Evolutionary conservation across 2,888 invertebrate genomes (phyloP), one percentile per base, ranked within the genome.

Genomic region (Drosophila tanythrix): DNA sequence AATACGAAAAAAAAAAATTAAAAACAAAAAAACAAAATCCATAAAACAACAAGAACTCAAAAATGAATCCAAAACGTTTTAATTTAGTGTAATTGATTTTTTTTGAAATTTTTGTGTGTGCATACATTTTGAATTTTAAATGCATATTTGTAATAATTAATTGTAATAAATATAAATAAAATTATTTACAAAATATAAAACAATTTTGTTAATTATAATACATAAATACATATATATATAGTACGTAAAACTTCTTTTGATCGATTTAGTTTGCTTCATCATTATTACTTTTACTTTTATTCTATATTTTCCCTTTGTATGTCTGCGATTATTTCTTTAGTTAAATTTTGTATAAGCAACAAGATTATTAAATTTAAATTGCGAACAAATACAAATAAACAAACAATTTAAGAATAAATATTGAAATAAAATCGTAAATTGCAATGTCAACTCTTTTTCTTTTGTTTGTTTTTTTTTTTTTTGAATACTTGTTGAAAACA

Each of bases 41-140:
- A 46, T 25, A 46, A 65, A 36, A 18, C 13, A 36, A 25, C 50
- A 38, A 67, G 36, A 48, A 73, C 43, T 68, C 50, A 43, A 65
- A 56, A 38, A 57, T 25, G 11, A 64, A 31, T 64, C 52, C 31
- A 38, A 53, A 61, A 33, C 46, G 27, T 31, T 53, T 50, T 40
- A 68, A 61, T 58, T 71, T 70, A 72, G 58, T 68, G 11, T 48
- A 66, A 66, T 66, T 64, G 33, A 46, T 58, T 74, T 51, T 58
- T 83, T 83, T 87, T 88, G 80, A 81, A 86, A 86, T 82, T 83
- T 87, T 87, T 87, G 86, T 86, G 86, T 87, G 86, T 86, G 82
- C 75, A 79, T 77, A 80, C 67, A 55, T 68, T 66, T 71, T 58
- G 38, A 61, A 62, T 57, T 61, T 61, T 15, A 55, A 71, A 62